Conservation (phyloP, 2,797 vertebrate genomes). For the Mionectes olivaceus region DNA sequence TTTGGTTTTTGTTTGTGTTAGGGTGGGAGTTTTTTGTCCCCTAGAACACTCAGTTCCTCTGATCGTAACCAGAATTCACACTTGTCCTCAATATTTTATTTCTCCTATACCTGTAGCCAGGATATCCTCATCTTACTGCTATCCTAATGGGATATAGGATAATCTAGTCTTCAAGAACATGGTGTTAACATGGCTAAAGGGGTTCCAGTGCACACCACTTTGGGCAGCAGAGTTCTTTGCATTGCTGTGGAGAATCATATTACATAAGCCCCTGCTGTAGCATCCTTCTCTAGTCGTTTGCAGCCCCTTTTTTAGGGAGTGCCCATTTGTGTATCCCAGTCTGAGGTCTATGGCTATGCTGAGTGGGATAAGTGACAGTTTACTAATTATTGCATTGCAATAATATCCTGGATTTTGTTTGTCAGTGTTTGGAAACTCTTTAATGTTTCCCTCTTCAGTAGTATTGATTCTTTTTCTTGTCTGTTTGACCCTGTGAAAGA, state of each 20-base stretch:
- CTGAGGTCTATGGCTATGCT: not conserved
- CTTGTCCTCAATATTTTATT: not conserved
- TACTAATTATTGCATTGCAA: not conserved
- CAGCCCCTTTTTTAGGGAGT: not conserved
- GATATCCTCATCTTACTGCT: not conserved
- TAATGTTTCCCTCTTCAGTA: not conserved
- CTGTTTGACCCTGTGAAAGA: not conserved
- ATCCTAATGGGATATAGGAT: not conserved
- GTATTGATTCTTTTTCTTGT: too few relatives aligned
- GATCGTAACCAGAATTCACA: not conserved
- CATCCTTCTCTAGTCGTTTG: not conserved
- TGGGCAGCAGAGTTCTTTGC: not conserved
- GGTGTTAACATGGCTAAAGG: not conserved
- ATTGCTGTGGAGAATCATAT: not conserved
- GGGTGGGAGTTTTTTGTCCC: not conserved
- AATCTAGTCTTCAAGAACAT: not conserved
- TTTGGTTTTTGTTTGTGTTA: not conserved
- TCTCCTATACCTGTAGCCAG: not conserved
- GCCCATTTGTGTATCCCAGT: not conserved
- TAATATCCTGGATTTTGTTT: not conserved
- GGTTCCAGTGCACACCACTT: not conserved
- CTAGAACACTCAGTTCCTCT: not conserved
- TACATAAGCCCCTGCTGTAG: not conserved
- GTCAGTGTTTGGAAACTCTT: not conserved
- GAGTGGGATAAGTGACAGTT: not conserved